Conservation (phyloP, 2,888 invertebrate genomes). For the Heliconius hortense region DNA sequence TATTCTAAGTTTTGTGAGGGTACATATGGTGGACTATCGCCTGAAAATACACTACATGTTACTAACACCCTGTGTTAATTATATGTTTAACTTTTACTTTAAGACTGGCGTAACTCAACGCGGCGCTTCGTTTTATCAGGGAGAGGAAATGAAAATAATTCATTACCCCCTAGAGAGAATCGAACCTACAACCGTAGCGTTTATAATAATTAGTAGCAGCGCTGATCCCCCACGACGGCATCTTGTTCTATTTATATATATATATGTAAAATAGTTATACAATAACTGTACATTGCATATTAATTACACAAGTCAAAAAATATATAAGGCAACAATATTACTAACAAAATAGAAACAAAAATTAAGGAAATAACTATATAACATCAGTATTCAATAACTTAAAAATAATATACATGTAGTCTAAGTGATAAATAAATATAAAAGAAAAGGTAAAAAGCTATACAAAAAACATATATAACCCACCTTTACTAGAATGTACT, state of each 20-base stretch:
- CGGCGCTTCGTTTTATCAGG: background rate
- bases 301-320: background rate
- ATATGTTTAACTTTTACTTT: background rate
- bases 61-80: conserved; percentile 25
- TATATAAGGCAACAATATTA: background rate
- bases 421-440: background rate
- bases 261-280: background rate
- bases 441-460: background rate
- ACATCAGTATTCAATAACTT: background rate
- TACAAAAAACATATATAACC: background rate
- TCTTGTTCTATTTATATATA: too few species aligned
- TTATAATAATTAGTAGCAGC: background rate
- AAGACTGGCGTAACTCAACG: background rate
- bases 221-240: background rate
- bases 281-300: background rate
- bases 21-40: conserved; percentile 65
- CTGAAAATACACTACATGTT: conserved; percentile 69
- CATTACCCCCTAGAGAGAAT: background rate
- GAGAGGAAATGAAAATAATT: background rate
- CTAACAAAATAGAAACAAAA: background rate
- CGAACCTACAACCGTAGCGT: background rate
- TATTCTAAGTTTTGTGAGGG: conserved; percentile 71
- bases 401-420: background rate
- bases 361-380: background rate
- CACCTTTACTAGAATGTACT: conserved; percentile 48